Percentiles rank a stretch among this genome's conserved stretches.
These are phyloP conservation scores for Phymorhynchus buccinoides DNA, from an alignment of 1,140 invertebrate genomes.

Conservation along the genomic window DNA sequence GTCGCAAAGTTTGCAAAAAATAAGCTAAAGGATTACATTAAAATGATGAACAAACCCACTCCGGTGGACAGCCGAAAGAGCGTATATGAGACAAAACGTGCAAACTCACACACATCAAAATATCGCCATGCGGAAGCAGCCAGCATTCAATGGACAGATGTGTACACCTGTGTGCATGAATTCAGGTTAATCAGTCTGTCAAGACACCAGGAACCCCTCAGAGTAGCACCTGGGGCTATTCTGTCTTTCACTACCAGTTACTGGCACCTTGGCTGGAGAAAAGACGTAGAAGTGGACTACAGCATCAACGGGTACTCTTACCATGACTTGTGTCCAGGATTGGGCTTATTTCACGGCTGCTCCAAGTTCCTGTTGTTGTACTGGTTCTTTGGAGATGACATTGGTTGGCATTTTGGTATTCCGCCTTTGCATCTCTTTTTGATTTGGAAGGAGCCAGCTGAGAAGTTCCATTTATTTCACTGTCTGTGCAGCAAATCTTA, in stretches of 20 bases:
- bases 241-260: background rate
- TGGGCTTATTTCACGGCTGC: background rate
- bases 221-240: background rate
- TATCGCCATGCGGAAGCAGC: background rate
- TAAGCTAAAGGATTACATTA: background rate
- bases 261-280: background rate
- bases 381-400: background rate
- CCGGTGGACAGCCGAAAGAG: background rate
- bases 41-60: background rate
- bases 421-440: background rate
- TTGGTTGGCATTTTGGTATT: background rate
- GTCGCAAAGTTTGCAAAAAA: background rate
- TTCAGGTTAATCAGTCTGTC: background rate
- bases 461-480: background rate
- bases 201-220: background rate
- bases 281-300: background rate
- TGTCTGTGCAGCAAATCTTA: constrained; percentile 7
- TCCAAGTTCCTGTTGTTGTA: background rate
- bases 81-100: background rate
- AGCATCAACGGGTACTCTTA: background rate
- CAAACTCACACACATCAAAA: background rate
- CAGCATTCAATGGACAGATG: background rate
- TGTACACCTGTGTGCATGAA: background rate
- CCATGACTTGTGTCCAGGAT: too few species aligned
- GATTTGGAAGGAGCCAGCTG: background rate